Evolutionary conservation across 2,113 vertebrate species (phyloP).

Genomic region (Protomyctophum bolini): DNA sequence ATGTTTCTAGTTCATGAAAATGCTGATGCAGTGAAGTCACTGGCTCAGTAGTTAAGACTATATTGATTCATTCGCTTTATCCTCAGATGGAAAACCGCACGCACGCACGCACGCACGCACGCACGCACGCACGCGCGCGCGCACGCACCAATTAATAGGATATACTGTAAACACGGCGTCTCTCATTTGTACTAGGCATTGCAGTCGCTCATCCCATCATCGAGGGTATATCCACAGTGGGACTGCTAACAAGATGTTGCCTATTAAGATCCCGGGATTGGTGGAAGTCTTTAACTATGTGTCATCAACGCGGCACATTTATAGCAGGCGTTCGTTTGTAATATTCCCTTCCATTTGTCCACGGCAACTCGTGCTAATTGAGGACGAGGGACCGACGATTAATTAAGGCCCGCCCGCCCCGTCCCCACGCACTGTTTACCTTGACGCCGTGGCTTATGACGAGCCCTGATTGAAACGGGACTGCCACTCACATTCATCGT

Average conservation of each 20-base stretch:
- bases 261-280: conserved; percentile 49
- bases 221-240: conserved; percentile 33
- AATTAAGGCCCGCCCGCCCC: conserved; percentile 30
- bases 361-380: conserved; percentile 52
- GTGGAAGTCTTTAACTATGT: conserved; percentile 55
- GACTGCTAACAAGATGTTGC: conserved; percentile 57
- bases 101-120: neutral
- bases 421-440: conserved; percentile 60
- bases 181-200: neutral
- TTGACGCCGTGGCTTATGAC: conserved; percentile 51
- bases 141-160: conserved; percentile 18
- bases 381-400: conserved; percentile 61
- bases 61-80: conserved; percentile 40
- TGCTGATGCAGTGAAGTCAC: conserved; percentile 39
- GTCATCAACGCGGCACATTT: conserved; percentile 59
- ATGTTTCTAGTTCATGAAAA: conserved; percentile 29
- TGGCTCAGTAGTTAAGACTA: conserved; percentile 14
- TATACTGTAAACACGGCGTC: conserved; percentile 20
- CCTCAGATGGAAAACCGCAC: conserved; percentile 33
- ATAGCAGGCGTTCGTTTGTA: conserved; percentile 47
- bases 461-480: conserved; percentile 63
- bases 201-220: conserved; percentile 26
- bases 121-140: neutral
- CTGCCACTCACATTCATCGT: conserved; percentile 51
- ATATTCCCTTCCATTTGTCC: conserved; percentile 53